Conservation (phyloP, 2,888 invertebrate genomes). For the Philonicus albiceps region DNA sequence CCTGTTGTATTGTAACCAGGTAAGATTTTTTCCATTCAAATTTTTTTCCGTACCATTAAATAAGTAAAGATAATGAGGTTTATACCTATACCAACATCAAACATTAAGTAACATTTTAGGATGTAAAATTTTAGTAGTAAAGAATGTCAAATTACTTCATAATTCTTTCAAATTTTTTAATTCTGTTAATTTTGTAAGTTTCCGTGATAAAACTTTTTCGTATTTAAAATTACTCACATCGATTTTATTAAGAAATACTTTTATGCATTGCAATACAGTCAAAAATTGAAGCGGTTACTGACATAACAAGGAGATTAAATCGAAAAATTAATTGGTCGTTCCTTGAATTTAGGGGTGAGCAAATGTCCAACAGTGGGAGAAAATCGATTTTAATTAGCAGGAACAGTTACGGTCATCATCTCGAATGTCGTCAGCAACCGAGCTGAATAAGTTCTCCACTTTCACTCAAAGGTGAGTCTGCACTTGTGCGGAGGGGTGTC, state of each 20-base stretch:
- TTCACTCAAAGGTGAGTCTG: not conserved
- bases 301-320: not conserved
- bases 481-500: not conserved
- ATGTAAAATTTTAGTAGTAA: no score
- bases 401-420: not conserved
- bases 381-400: conserved; percentile 21
- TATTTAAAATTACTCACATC: not conserved
- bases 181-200: no score
- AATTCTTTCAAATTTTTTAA: no score
- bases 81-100: no score
- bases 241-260: not conserved
- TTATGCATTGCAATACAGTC: not conserved
- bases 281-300: not conserved
- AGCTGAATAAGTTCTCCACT: conserved; percentile 13
- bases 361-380: not conserved
- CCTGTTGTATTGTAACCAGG: no score
- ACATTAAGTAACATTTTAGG: no score
- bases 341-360: not conserved
- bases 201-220: no score
- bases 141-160: no score
- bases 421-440: not conserved
- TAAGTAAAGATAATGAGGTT: no score
- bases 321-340: not conserved
- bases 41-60: no score
- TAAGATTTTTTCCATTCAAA: no score